Percentiles rank a stretch among this genome's conserved stretches.
Conservation (phyloP, 2,888 invertebrate species). For the Chrysolina americana region DNA sequence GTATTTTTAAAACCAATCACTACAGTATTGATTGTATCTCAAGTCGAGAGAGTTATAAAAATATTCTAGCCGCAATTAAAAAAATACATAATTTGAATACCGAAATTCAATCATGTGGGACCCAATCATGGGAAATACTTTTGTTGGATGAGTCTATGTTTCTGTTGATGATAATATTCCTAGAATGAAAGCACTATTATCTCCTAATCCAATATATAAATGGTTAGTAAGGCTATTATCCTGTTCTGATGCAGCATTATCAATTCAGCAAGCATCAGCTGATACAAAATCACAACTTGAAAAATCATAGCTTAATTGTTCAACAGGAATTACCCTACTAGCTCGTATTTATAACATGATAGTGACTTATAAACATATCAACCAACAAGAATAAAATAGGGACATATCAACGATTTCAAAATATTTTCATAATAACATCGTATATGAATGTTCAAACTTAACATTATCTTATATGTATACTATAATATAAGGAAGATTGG, state of each 20-base stretch:
- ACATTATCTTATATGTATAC: slow-evolving; percentile 44
- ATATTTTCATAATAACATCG: slow-evolving; percentile 18
- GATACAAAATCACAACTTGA: not conserved
- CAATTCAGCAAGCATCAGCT: not conserved
- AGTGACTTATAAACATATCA: not conserved
- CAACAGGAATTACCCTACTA: not conserved
- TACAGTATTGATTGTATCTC: no score
- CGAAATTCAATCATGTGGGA: no score
- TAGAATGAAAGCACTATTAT: not conserved
- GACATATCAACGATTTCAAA: slow-evolving; percentile 18
- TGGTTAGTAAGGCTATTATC: not conserved
- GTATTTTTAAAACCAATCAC: no score
- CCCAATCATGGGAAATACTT: no score
- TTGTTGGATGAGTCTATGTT: no score
- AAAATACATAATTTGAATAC: no score
- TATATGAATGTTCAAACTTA: slow-evolving; percentile 43
- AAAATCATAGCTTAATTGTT: not conserved
- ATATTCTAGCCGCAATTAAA: no score
- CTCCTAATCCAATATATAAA: not conserved
- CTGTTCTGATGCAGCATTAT: not conserved
- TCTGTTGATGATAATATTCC: not conserved
- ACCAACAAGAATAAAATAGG: slow-evolving; percentile 4
- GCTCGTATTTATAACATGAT: not conserved
- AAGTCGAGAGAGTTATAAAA: no score
- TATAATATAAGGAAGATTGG: not conserved